Evolutionary conservation across 2,113 vertebrate species (phyloP).

Genomic region (Neofelis nebulosa): DNA sequence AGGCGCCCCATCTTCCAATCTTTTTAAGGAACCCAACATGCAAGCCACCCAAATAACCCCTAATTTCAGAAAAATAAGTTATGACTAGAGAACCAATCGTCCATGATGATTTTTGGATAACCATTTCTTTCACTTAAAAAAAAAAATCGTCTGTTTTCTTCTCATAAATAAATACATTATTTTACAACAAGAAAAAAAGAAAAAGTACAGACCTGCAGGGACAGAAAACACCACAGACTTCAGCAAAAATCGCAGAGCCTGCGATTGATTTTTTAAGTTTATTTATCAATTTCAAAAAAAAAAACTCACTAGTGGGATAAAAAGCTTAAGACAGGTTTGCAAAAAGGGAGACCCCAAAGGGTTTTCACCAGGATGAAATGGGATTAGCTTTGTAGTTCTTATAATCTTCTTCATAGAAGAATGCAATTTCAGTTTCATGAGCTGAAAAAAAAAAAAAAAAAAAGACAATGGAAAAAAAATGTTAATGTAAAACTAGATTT

Average conservation of each 20-base stretch:
- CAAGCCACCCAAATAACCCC: constrained; percentile 31
- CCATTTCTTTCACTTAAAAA: constrained; percentile 28
- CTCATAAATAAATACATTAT: constrained; percentile 4
- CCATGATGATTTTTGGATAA: constrained; percentile 18
- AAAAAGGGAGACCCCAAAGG: constrained; percentile 24
- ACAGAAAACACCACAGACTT: constrained; percentile 33
- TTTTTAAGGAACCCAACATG: constrained; percentile 59
- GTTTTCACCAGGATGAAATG: constrained; percentile 85
- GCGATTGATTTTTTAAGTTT: constrained; percentile 80
- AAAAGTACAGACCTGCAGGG: not conserved
- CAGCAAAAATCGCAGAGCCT: not conserved
- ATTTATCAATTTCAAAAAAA: constrained; percentile 84
- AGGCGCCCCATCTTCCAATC: not conserved
- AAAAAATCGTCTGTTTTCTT: not conserved
- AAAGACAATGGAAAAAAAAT: constrained; percentile 63
- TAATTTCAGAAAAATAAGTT: constrained; percentile 57
- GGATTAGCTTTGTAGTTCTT: constrained; percentile 92
- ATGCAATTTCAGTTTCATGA: constrained; percentile 95
- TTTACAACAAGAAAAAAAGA: constrained; percentile 13
- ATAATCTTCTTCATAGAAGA: constrained; percentile 94
- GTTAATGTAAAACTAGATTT: constrained; percentile 61
- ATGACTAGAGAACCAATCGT: constrained; percentile 13
- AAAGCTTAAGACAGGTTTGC: constrained; percentile 79
- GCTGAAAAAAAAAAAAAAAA: constrained; percentile 84
- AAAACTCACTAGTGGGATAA: constrained; percentile 82